phyloP scores from a whole-genome alignment of 2,888 invertebrate species.

The Zhengitettix transpicula region DNA sequence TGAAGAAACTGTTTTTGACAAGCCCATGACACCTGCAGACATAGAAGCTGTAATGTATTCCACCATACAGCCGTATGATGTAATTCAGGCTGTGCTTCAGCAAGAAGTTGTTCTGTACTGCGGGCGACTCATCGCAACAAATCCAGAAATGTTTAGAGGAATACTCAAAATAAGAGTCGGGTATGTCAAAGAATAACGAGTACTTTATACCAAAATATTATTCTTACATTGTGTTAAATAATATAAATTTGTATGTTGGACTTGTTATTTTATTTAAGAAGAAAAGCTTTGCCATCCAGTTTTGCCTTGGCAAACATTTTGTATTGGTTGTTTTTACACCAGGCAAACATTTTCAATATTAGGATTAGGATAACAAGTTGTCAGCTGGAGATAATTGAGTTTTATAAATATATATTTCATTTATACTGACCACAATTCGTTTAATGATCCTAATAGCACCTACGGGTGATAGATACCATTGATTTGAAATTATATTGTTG shows the following conservation, averaged over 20 bases:
- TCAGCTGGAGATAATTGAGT: too few species aligned
- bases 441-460: too few species aligned
- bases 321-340: too few species aligned
- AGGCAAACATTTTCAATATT: too few species aligned
- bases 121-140: conserved; percentile 80
- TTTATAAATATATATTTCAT: too few species aligned
- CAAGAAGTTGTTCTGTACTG: conserved; percentile 89
- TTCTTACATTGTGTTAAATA: too few species aligned
- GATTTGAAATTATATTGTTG: too few species aligned
- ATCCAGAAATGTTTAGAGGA: conserved; percentile 87
- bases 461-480: too few species aligned
- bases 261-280: background rate
- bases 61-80: conserved; percentile 75
- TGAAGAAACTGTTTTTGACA: conserved; percentile 91
- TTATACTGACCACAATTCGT: too few species aligned
- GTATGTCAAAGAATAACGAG: too few species aligned
- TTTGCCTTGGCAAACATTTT: too few species aligned
- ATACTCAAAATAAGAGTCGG: conserved; percentile 66
- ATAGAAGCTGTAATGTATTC: conserved; percentile 85
- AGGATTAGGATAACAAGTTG: too few species aligned
- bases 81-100: conserved; percentile 82
- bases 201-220: background rate
- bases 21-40: conserved; percentile 92
- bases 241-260: background rate
- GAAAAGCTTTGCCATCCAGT: background rate